Percentiles rank a stretch among this genome's conserved stretches.
phyloP scores from a whole-genome alignment of 2,113 vertebrate genomes.

The Condylura cristata region DNA sequence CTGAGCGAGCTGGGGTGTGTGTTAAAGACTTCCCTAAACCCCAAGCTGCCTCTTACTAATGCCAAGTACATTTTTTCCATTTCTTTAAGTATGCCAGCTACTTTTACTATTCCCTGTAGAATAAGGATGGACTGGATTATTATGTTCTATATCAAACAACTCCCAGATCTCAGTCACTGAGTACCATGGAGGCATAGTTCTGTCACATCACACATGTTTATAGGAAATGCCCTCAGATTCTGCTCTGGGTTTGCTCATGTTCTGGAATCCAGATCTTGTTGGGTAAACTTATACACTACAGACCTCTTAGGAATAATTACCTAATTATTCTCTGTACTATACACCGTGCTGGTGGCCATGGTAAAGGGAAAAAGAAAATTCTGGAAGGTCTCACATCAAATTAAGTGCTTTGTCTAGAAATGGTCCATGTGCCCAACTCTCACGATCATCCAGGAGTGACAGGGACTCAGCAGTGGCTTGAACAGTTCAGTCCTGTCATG shows the following conservation, averaged over 20 bases:
- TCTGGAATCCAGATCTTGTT: neutral
- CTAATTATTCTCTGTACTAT: neutral
- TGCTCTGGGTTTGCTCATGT: neutral
- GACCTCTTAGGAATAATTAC: neutral
- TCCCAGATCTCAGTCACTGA: neutral
- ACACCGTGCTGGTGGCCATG: neutral
- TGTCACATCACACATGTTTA: neutral
- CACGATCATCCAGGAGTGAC: neutral
- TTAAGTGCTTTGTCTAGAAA: neutral
- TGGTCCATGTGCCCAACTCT: neutral
- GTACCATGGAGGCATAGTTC: neutral
- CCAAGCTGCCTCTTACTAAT: neutral
- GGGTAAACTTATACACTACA: neutral
- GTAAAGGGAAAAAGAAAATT: neutral
- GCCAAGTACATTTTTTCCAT: neutral
- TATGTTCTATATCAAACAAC: neutral
- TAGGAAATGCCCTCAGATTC: neutral
- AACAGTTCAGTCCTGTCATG: neutral
- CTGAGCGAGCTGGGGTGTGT: accelerated
- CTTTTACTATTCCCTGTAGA: neutral
- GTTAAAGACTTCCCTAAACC: neutral
- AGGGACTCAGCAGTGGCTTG: neutral
- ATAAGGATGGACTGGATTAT: neutral
- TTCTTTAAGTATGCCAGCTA: neutral
- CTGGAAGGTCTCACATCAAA: neutral